phyloP scores from a whole-genome alignment of 1,140 invertebrate genomes.

The Sycophila sp. region DNA sequence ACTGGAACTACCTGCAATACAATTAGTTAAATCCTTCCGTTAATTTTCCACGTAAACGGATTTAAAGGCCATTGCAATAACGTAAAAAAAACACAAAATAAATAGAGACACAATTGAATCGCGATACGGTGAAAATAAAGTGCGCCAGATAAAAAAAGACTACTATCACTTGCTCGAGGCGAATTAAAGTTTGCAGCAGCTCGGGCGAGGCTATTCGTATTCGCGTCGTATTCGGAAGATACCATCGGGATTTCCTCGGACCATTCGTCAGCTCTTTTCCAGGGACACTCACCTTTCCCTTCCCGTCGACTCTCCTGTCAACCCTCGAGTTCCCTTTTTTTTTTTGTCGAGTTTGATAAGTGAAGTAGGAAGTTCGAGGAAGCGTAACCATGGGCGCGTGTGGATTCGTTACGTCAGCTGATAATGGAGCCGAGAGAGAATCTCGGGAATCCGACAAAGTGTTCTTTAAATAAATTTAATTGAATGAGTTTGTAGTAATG shows the following conservation, averaged over 20 bases:
- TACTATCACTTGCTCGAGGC: background rate
- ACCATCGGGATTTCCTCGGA: background rate
- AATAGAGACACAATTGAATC: too few species aligned
- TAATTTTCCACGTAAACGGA: too few species aligned
- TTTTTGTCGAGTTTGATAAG: background rate
- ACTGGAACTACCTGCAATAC: too few species aligned
- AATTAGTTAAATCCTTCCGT: too few species aligned
- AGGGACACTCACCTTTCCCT: background rate
- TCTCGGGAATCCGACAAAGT: too few species aligned
- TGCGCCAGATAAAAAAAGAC: too few species aligned
- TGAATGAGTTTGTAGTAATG: too few species aligned
- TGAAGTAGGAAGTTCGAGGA: background rate
- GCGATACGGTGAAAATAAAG: too few species aligned
- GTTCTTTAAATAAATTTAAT: too few species aligned
- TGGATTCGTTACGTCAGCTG: background rate
- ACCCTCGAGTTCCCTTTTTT: background rate
- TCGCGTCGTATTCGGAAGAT: background rate
- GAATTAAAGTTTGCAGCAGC: background rate
- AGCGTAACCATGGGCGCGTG: background rate
- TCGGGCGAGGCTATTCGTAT: constrained; percentile 4
- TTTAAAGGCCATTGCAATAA: too few species aligned
- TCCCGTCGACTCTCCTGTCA: background rate
- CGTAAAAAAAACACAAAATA: too few species aligned
- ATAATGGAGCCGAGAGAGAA: background rate
- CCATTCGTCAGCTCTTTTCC: constrained; percentile 10